A percentile compares a stretch with the other conserved stretches of the same genome.
phyloP scores from a whole-genome alignment of 2,888 invertebrate species.

The Lypha dubia region DNA sequence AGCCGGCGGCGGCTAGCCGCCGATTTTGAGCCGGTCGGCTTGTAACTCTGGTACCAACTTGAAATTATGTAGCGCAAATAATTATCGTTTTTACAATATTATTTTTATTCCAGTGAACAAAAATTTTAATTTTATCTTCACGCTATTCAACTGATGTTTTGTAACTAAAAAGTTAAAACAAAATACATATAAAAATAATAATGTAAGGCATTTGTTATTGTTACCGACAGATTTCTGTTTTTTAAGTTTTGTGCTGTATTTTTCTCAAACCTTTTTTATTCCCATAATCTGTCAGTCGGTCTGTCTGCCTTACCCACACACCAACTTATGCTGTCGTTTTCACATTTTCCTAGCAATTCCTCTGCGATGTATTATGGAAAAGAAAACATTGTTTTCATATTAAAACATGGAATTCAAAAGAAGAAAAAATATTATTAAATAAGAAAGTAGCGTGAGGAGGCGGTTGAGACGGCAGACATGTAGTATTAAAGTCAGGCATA shows the following conservation, averaged over 20 bases:
- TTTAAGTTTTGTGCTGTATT: slow-evolving; percentile 26
- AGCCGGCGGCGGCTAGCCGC: too few species aligned
- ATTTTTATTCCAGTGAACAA: neutral
- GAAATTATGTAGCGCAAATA: neutral
- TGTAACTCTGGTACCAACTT: too few species aligned
- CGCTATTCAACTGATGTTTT: slow-evolving; percentile 29
- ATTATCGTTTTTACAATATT: neutral
- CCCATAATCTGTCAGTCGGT: slow-evolving; percentile 10
- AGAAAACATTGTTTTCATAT: slow-evolving; percentile 42
- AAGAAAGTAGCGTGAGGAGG: slow-evolving; percentile 17
- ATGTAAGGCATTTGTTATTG: slow-evolving; percentile 57
- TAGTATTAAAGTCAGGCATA: slow-evolving; percentile 3
- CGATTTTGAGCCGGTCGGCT: too few species aligned
- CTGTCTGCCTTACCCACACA: slow-evolving; percentile 4
- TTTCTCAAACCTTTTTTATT: slow-evolving; percentile 11
- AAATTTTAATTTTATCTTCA: neutral
- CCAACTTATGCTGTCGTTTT: neutral
- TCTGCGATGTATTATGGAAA: neutral
- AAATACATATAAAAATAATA: slow-evolving; percentile 13
- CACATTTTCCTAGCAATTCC: neutral
- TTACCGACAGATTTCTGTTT: slow-evolving; percentile 21
- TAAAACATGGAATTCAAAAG: slow-evolving; percentile 39
- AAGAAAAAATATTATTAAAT: neutral
- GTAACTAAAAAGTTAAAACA: neutral
- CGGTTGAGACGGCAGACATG: neutral